Conservation (phyloP, 2,888 invertebrate genomes). For the Sphaeridia pumilis region DNA sequence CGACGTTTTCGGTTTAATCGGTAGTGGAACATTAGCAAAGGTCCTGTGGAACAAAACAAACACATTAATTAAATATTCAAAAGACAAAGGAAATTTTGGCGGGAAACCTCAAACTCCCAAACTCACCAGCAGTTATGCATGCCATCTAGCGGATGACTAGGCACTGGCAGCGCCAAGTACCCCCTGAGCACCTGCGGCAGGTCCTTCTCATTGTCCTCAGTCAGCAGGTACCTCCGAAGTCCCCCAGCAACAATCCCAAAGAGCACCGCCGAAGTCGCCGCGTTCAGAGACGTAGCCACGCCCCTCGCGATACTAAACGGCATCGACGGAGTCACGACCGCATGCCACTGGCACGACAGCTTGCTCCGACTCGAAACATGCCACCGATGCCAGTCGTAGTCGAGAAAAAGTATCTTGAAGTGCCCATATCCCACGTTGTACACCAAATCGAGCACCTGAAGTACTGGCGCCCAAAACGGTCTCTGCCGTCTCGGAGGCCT, state of each 20-base stretch:
- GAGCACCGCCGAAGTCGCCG: conserved; percentile 23
- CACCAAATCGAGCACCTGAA: conserved; percentile 12
- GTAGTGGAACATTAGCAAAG: conserved; percentile 7
- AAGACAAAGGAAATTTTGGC: too few relatives aligned
- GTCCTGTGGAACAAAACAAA: conserved; percentile 8
- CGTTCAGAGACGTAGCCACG: conserved; percentile 8
- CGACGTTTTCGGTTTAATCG: not conserved
- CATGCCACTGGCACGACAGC: conserved; percentile 20
- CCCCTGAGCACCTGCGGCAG: conserved; percentile 11
- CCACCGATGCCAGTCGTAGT: conserved; percentile 25
- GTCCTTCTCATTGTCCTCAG: not conserved
- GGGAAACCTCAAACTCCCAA: too few relatives aligned
- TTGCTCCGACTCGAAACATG: conserved; percentile 16
- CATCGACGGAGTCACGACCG: conserved; percentile 20
- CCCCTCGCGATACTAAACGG: conserved; percentile 12
- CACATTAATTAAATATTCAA: too few relatives aligned
- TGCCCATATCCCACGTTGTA: conserved; percentile 20
- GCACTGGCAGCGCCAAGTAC: conserved; percentile 4
- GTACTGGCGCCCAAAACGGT: not conserved
- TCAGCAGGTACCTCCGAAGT: conserved; percentile 19
- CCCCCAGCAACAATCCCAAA: conserved; percentile 25
- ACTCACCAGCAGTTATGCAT: conserved; percentile 9
- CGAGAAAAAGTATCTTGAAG: conserved; percentile 22
- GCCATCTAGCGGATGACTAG: conserved; percentile 10
- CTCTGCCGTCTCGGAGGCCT: not conserved